A percentile compares a stretch with the other conserved stretches of the same genome.
Evolutionary conservation across 2,888 invertebrate species (phyloP).

Genomic region (Hyposoter dolosus): DNA sequence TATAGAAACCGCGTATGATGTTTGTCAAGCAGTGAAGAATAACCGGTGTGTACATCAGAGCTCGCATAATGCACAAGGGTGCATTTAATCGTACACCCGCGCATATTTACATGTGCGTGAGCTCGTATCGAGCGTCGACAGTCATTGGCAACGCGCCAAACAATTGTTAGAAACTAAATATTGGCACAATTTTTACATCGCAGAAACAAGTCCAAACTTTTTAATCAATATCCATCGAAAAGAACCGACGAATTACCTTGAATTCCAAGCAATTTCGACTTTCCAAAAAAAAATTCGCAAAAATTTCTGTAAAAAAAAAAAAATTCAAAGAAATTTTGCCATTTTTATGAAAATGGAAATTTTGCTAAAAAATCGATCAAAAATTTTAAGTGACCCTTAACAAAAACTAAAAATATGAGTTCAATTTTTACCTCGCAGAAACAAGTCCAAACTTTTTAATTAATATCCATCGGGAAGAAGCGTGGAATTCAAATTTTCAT

Average conservation of each 20-base stretch:
- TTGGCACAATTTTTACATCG: background rate
- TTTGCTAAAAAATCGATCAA: too few relatives aligned
- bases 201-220: background rate
- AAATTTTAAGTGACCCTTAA: too few relatives aligned
- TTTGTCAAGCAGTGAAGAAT: slow-evolving; percentile 46
- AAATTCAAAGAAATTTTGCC: too few relatives aligned
- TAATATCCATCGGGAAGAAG: background rate
- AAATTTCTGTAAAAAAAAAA: too few relatives aligned
- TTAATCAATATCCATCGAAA: background rate
- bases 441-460: background rate
- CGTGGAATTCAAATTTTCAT: too few relatives aligned
- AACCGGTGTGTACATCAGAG: slow-evolving; percentile 7
- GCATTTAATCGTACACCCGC: slow-evolving; percentile 40
- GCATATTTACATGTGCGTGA: slow-evolving; percentile 7
- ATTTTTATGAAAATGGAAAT: too few relatives aligned
- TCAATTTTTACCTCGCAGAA: background rate
- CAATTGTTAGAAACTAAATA: background rate
- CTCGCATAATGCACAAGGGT: slow-evolving; percentile 31
- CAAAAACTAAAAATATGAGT: too few relatives aligned
- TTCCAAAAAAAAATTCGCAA: too few relatives aligned
- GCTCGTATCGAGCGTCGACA: slow-evolving; percentile 12
- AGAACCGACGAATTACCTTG: too few relatives aligned
- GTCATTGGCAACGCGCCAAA: slow-evolving; percentile 20
- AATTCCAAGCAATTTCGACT: too few relatives aligned
- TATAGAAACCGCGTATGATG: slow-evolving; percentile 28